Evolutionary conservation across 92 coral and sea anemone species (phyloP), one percentile per base, ranked within the genome.

Genomic region (Desmophyllum pertusum): DNA sequence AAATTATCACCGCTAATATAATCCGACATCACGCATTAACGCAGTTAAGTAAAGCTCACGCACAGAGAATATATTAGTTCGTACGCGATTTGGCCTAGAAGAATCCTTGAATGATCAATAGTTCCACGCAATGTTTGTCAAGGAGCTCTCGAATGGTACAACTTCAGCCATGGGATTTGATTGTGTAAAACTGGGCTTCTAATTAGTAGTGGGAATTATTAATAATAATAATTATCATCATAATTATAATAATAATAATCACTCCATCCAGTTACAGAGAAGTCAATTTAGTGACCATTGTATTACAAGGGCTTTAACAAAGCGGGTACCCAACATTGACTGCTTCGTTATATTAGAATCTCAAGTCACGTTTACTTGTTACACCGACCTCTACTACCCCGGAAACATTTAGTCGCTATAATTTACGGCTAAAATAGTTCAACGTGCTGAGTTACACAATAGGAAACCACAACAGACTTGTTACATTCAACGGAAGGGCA

Each of bases 1-100:
- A 37, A 80, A 29, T 80, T 38, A 25, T n/a, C 65, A 19, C 48
- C 38, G 73, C 40, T 41, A 64, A 78, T 78, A 78, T 42, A 67
- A 67, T 66, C 43, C 39, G 18, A 42, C 78, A 73, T 80, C 51
- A 80, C 75, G 62, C 63, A 43, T 45, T 66, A 43, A 65, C 48
- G 17, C 37, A 36, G 65, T 69, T 80, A 80, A 45, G 66, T 80
- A 68, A 80, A 80, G 64, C 76, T 68, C 76, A 80, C 76, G 76
- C 84, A 80, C 31, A 36, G 76, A 14, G 50, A 36, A 48, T 51
- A 67, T 80, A 67, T 80, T n/a, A 69, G 50, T 67, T 51, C 51
- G 13, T 25, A 63, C 63, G 40, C 41, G 67, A 18, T 21, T 50
- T 70, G 40, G 40, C 45, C 76, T 46, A 37, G 64, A 80, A 79